Evolutionary conservation across 1,140 invertebrate genomes (phyloP).

Genomic region (Hylyphantes graminicola): DNA sequence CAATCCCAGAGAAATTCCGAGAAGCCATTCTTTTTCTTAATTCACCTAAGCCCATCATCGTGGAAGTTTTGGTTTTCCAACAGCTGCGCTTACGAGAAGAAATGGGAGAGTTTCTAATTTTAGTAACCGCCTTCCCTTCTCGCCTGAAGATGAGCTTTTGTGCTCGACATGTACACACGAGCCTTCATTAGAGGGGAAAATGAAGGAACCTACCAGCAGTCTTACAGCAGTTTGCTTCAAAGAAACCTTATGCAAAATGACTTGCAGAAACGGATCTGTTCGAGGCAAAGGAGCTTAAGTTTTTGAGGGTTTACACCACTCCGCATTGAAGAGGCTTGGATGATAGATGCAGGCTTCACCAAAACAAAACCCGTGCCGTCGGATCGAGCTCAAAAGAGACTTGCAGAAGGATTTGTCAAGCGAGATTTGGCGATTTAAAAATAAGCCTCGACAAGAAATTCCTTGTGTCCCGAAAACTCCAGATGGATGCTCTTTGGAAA

Average conservation of each 20-base stretch:
- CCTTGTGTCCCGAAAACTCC: not conserved
- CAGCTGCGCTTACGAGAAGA: not conserved
- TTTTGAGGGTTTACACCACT: too few relatives aligned
- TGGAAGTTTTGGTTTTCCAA: not conserved
- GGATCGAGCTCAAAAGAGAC: conserved; percentile 2
- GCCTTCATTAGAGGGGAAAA: not conserved
- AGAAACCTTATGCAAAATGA: too few relatives aligned
- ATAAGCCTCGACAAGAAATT: conserved; percentile 45
- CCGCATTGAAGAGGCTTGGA: not conserved
- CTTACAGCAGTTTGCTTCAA: not conserved
- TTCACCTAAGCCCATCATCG: too few relatives aligned
- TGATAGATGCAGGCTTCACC: conserved; percentile 22
- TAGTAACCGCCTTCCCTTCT: conserved; percentile 39
- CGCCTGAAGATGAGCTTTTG: not conserved
- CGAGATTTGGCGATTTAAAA: conserved; percentile 33
- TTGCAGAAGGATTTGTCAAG: conserved; percentile 32
- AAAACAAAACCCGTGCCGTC: conserved; percentile 36
- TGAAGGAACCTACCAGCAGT: not conserved
- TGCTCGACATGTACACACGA: conserved; percentile 17
- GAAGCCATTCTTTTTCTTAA: too few relatives aligned
- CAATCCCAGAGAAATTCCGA: too few relatives aligned
- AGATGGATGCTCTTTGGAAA: not conserved
- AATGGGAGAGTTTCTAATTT: conserved; percentile 18
- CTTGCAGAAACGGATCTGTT: too few relatives aligned
- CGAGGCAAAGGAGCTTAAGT: too few relatives aligned